Conservation (phyloP, 2,113 vertebrate species). For the Sinocyclocheilus grahami region DNA sequence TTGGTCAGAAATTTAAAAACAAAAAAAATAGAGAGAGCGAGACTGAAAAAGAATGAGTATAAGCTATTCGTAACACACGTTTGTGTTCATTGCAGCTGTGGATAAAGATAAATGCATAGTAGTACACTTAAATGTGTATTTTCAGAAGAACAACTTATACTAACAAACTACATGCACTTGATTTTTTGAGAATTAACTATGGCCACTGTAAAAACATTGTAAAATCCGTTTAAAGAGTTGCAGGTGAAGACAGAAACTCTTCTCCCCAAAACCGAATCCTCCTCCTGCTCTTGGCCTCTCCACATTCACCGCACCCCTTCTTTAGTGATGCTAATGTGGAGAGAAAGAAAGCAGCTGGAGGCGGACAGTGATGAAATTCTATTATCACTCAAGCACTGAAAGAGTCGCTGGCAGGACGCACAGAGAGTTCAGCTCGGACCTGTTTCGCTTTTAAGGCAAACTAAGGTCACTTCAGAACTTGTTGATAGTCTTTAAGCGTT, state of each 20-base stretch:
- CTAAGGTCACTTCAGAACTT: conserved; percentile 16
- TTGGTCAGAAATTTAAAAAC: not conserved
- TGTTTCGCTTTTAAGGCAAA: conserved; percentile 28
- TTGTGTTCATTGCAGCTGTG: not conserved
- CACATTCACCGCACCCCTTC: conserved; percentile 58
- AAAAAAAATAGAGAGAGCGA: not conserved
- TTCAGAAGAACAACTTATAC: not conserved
- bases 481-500: not conserved
- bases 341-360: conserved; percentile 49
- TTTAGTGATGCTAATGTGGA: conserved; percentile 63
- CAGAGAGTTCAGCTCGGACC: conserved; percentile 30
- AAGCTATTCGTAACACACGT: not conserved
- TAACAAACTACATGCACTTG: not conserved
- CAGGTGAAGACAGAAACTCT: conserved; percentile 50
- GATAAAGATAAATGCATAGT: not conserved
- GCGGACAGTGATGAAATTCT: conserved; percentile 52
- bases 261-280: conserved; percentile 30
- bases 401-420: conserved; percentile 44
- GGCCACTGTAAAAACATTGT: not conserved
- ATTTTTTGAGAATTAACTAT: not conserved
- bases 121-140: not conserved
- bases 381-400: conserved; percentile 45
- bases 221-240: conserved; percentile 12
- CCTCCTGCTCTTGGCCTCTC: conserved; percentile 35
- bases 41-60: not conserved